Percentiles rank a stretch among this genome's conserved stretches.
Conservation (phyloP, 2,113 vertebrate genomes). For the Marcusenius ussheri region DNA sequence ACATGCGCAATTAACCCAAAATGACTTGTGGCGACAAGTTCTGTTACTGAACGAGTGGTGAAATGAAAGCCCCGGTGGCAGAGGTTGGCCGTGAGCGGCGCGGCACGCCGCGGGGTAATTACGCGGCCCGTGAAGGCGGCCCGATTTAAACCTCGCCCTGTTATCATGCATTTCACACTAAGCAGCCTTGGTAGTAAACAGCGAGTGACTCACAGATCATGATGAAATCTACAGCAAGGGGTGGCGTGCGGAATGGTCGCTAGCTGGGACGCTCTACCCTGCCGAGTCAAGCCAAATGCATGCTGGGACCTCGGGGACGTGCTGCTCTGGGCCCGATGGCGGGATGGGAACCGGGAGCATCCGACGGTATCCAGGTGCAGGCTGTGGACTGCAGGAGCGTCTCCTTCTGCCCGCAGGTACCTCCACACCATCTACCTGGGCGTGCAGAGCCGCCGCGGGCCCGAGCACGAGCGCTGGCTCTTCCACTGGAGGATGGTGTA, state of each 20-base stretch:
- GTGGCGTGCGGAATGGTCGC: background rate
- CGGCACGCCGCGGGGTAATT: background rate
- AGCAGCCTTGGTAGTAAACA: conserved; percentile 4
- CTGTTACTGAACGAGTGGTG: no score
- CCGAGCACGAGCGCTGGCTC: conserved; percentile 83
- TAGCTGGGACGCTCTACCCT: background rate
- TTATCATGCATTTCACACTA: conserved; percentile 4
- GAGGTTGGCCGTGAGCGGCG: background rate
- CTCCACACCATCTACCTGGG: conserved; percentile 94
- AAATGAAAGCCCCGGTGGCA: background rate
- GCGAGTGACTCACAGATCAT: conserved; percentile 5
- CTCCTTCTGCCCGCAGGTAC: conserved; percentile 63
- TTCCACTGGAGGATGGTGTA: conserved; percentile 98
- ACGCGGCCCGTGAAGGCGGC: background rate
- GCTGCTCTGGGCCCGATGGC: background rate
- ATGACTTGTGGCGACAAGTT: background rate
- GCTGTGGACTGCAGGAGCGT: background rate
- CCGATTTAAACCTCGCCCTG: background rate
- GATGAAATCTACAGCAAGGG: conserved; percentile 15
- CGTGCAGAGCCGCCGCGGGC: conserved; percentile 78
- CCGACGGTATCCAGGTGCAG: background rate
- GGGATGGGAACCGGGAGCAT: background rate
- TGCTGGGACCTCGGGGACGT: background rate
- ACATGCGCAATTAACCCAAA: background rate
- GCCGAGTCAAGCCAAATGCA: background rate